phyloP scores from a whole-genome alignment of 2,113 vertebrate genomes.

The Xyliphius kryptos region DNA sequence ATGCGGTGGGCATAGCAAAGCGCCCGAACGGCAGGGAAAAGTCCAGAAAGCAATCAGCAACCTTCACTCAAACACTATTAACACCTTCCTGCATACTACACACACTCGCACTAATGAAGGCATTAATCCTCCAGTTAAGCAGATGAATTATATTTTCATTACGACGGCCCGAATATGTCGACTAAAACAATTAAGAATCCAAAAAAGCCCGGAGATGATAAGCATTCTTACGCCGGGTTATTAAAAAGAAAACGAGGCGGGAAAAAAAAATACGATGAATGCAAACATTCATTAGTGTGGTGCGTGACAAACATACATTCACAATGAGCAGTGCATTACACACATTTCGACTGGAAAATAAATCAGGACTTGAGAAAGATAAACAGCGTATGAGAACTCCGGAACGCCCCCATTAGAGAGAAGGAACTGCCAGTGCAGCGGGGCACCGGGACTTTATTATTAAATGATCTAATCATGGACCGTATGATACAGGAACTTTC shows the following conservation, averaged over 20 bases:
- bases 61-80: slow-evolving; percentile 4
- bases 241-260: not conserved
- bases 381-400: too few species aligned
- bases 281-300: too few species aligned
- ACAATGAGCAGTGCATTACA: too few species aligned
- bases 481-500: too few species aligned
- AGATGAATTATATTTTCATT: slow-evolving; percentile 23
- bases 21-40: slow-evolving; percentile 10
- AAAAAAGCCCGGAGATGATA: slow-evolving; percentile 15
- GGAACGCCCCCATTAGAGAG: too few species aligned
- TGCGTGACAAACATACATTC: too few species aligned
- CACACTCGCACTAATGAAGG: slow-evolving; percentile 21
- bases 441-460: too few species aligned
- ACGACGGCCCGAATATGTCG: slow-evolving; percentile 16
- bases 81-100: slow-evolving; percentile 5
- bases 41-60: slow-evolving; percentile 23
- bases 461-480: too few species aligned
- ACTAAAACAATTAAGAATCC: slow-evolving; percentile 23
- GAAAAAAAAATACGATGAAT: too few species aligned
- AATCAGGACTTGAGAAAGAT: too few species aligned
- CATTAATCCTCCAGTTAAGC: slow-evolving; percentile 21
- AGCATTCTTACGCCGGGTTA: not conserved
- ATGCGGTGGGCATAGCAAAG: slow-evolving; percentile 4
- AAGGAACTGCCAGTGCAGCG: too few species aligned
- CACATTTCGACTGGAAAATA: too few species aligned